Evolutionary conservation across 1,140 invertebrate species (phyloP), one percentile per base, ranked within the genome.

Genomic region (Apis florea): DNA sequence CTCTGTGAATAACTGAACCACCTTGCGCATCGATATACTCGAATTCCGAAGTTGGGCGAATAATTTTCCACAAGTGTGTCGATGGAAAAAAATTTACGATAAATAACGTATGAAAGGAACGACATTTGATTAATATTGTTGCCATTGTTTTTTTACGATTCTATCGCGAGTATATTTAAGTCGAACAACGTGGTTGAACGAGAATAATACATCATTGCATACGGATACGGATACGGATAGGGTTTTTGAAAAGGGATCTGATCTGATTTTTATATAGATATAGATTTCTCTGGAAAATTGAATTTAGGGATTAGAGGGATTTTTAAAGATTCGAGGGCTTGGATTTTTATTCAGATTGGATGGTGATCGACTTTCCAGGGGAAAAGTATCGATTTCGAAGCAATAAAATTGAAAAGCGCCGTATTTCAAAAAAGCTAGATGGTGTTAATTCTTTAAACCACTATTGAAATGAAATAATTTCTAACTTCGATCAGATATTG

Each of bases 1-100:
- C 47, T 63, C 68, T 53, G 77, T 75, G 79, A 74, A 67, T 80
- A 75, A 63, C 71, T 31, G 40, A 58, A n/a, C 21, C 26, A 17
- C n/a, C 40, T 47, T 2, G 47, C 10, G 54, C 53, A 51, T 56
- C 31, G 49, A 54, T 79, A 47, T 47, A 67, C 68, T 40, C 40
- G 49, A 21, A 54, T 63, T 54, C 17, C 49, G 31, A 40, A 19
- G 12, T 72, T 71, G 64, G 11, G 13, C 61, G 24, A 58, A 56
- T 47, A 67, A 74, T 56, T 40, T 40, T 75, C 40, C 26, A 54
- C 59, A 2, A 10, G 31, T 31, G 61, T n/a, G 5, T 40, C 31
- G 31, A 5, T 40, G 31, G 31, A 40, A 4, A 40, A 40, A 40
- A 40, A 40, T 40, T 40, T 40, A 31, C 26, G 26, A 31, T 31